Percentiles rank a stretch among this genome's conserved stretches.
Evolutionary conservation across 30 jellyfish, hydroid and myxozoan species (phyloP).

Genomic region (Chrysaora quinquecirrha): DNA sequence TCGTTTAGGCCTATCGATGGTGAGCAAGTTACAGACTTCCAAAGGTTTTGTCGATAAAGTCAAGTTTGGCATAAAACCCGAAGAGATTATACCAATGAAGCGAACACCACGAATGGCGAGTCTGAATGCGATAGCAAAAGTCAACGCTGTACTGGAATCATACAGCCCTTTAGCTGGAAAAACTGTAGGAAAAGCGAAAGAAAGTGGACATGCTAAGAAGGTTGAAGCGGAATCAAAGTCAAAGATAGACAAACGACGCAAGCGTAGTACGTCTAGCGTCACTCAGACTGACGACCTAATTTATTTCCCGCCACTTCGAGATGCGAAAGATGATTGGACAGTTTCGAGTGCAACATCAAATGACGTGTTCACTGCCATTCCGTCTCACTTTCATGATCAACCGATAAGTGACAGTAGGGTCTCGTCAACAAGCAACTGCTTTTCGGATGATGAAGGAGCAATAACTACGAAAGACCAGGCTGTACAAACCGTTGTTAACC

Average conservation of each 20-base stretch:
- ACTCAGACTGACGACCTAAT: constrained; percentile 55
- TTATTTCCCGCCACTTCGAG: constrained; percentile 44
- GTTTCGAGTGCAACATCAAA: constrained; percentile 39
- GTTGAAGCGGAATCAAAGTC: constrained; percentile 13
- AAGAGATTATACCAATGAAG: constrained; percentile 51
- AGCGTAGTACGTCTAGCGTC: constrained; percentile 76
- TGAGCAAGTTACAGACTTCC: constrained; percentile 60
- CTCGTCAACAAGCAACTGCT: constrained; percentile 72
- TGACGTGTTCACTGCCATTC: constrained; percentile 51
- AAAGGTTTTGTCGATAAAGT: constrained; percentile 79
- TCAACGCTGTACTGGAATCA: constrained; percentile 91
- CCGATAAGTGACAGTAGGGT: constrained; percentile 80
- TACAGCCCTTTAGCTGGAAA: constrained; percentile 63
- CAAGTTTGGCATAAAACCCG: constrained; percentile 46
- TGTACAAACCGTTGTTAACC: constrained; percentile 82
- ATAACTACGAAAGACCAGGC: constrained; percentile 74
- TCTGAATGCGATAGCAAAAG: constrained; percentile 96
- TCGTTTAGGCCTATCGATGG: constrained; percentile 31
- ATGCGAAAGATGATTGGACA: constrained; percentile 49
- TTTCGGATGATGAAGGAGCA: constrained; percentile 39
- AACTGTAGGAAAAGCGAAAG: constrained; percentile 20
- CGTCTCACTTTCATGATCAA: constrained; percentile 24
- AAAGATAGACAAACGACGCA: constrained; percentile 45
- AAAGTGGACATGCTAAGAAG: constrained; percentile 11
- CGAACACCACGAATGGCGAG: constrained; percentile 97